phyloP scores from a whole-genome alignment of 2,888 invertebrate species.

The Lypha dubia region DNA sequence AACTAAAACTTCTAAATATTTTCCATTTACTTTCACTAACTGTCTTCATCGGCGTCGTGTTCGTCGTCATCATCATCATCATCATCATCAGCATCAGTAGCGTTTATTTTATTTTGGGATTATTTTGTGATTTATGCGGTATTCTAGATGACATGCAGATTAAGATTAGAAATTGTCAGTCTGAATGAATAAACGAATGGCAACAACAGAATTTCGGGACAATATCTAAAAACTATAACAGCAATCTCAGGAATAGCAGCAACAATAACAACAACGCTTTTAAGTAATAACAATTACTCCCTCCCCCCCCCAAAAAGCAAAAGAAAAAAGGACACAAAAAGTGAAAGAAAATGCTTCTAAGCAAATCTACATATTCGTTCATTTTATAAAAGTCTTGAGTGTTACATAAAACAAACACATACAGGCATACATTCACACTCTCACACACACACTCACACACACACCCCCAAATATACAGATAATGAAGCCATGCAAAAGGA shows the following conservation, averaged over 20 bases:
- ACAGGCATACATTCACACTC: neutral
- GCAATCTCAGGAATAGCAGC: slow-evolving; percentile 17
- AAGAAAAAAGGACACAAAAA: slow-evolving; percentile 26
- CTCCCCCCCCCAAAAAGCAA: slow-evolving; percentile 11
- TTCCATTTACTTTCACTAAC: neutral
- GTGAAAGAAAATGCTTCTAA: slow-evolving; percentile 45
- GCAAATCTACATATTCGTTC: slow-evolving; percentile 24
- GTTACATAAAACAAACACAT: slow-evolving; percentile 16
- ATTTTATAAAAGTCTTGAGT: slow-evolving; percentile 40
- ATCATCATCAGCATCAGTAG: slow-evolving; percentile 37
- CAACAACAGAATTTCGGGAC: slow-evolving; percentile 26
- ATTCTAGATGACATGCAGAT: slow-evolving; percentile 82
- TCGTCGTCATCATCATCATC: slow-evolving; percentile 17
- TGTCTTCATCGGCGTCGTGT: neutral
- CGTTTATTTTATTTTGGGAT: slow-evolving; percentile 80
- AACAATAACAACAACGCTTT: neutral
- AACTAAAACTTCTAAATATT: neutral
- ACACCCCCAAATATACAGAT: neutral
- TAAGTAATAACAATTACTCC: slow-evolving; percentile 13
- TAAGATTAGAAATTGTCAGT: slow-evolving; percentile 78
- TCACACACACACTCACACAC: neutral
- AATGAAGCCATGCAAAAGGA: slow-evolving; percentile 49
- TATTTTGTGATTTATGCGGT: slow-evolving; percentile 82
- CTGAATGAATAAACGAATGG: too few species aligned
- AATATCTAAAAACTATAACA: slow-evolving; percentile 23